Conservation (phyloP, 2,113 vertebrate genomes). For the Hyla sarda region DNA sequence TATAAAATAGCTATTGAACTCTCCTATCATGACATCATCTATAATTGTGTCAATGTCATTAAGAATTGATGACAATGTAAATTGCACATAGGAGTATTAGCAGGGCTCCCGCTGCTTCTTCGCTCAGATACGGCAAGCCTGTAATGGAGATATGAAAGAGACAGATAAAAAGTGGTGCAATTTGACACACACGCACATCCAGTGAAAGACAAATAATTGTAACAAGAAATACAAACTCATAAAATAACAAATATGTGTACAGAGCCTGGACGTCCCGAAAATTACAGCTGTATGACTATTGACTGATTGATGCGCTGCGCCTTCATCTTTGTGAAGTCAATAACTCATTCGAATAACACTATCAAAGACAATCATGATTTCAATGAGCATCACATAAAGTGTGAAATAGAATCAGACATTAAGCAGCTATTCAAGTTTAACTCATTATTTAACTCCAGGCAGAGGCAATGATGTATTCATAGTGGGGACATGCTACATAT, state of each 20-base stretch:
- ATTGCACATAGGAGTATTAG: constrained; percentile 20
- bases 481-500: constrained; percentile 14
- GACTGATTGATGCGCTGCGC: constrained; percentile 21
- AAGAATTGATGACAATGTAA: constrained; percentile 45
- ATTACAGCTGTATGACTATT: constrained; percentile 18
- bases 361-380: constrained; percentile 47
- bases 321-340: constrained; percentile 22
- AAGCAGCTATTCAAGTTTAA: constrained; percentile 48
- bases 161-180: constrained; percentile 12
- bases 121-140: background rate
- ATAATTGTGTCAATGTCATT: constrained; percentile 40
- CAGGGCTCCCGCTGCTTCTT: constrained; percentile 21
- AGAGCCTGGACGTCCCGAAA: background rate
- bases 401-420: constrained; percentile 46
- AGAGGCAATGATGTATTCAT: constrained; percentile 30
- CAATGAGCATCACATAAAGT: constrained; percentile 50
- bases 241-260: constrained; percentile 33
- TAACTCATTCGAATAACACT: constrained; percentile 42
- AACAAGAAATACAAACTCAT: constrained; percentile 20
- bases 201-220: constrained; percentile 29
- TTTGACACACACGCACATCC: background rate
- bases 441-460: constrained; percentile 42
- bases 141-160: constrained; percentile 21
- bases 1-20: constrained; percentile 21
- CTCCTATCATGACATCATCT: constrained; percentile 38